Percentiles rank a stretch among this genome's conserved stretches.
Conservation (phyloP, 2,113 vertebrate genomes). For the Lathamus discolor region DNA sequence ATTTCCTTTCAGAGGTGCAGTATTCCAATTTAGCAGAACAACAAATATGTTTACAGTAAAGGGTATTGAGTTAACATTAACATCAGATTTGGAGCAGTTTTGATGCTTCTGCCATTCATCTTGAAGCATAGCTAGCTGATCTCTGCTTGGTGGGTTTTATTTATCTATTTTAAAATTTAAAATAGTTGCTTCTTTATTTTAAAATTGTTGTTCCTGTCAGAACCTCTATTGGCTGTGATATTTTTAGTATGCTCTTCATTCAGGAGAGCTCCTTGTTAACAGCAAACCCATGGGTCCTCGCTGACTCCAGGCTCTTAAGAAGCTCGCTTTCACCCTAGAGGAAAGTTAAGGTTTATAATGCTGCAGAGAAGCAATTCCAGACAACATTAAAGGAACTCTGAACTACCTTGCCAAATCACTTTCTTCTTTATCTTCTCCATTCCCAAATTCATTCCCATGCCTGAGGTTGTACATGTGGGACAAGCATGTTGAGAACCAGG, state of each 20-base stretch:
- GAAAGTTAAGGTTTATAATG: not conserved
- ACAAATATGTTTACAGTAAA: not conserved
- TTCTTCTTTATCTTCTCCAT: not conserved
- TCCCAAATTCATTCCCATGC: not conserved
- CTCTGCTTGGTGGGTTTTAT: not conserved
- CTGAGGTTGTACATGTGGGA: rapidly evolving
- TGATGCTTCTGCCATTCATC: not conserved
- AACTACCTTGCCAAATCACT: not conserved
- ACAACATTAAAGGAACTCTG: not conserved
- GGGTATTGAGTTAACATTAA: not conserved
- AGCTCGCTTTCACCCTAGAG: rapidly evolving
- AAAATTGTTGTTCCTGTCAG: not conserved
- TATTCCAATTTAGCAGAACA: not conserved
- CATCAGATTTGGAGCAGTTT: not conserved
- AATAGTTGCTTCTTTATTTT: not conserved
- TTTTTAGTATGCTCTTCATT: not conserved
- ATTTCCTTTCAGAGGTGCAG: not conserved
- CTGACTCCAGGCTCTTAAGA: not conserved
- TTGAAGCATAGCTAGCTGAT: not conserved
- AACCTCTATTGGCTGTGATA: not conserved
- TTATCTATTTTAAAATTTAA: not conserved
- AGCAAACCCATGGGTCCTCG: not conserved
- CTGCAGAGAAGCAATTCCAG: not conserved
- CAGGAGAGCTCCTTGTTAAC: not conserved
- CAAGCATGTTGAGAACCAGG: too few species aligned